These are phyloP conservation scores for Dipodomys spectabilis DNA, from an alignment of 2,113 vertebrate species.

Conservation along the genomic window DNA sequence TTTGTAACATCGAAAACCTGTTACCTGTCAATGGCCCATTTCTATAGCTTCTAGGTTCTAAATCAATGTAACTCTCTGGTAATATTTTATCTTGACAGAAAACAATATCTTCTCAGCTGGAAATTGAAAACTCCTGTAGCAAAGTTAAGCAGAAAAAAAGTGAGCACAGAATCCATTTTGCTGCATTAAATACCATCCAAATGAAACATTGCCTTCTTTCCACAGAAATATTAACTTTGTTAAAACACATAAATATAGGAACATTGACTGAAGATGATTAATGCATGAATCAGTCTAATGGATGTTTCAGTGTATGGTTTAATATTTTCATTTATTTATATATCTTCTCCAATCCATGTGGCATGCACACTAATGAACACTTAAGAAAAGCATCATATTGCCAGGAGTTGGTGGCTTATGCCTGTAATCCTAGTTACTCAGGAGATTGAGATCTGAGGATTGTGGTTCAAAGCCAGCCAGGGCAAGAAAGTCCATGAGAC, in stretches of 20 bases:
- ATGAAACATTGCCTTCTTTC: background rate
- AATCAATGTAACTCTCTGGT: background rate
- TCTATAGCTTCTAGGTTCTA: background rate
- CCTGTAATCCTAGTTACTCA: too few relatives aligned
- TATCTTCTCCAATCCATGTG: background rate
- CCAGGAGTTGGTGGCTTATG: too few relatives aligned
- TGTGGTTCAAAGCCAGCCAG: too few relatives aligned
- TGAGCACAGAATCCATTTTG: background rate
- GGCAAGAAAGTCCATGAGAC: too few relatives aligned
- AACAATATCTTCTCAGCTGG: background rate
- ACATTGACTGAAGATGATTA: background rate
- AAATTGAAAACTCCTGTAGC: background rate
- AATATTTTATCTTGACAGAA: background rate
- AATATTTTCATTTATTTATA: background rate
- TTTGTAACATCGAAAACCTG: background rate
- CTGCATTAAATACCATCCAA: background rate
- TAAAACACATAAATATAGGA: too few relatives aligned
- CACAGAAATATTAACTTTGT: background rate
- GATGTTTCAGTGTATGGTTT: background rate
- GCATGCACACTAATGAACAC: background rate
- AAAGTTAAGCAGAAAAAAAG: background rate
- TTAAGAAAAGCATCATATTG: too few relatives aligned
- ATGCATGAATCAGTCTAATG: background rate
- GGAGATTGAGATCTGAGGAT: too few relatives aligned
- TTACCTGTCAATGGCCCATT: background rate